phyloP scores from a whole-genome alignment of 1,140 invertebrate genomes.

The Pogonomyrmex barbatus region DNA sequence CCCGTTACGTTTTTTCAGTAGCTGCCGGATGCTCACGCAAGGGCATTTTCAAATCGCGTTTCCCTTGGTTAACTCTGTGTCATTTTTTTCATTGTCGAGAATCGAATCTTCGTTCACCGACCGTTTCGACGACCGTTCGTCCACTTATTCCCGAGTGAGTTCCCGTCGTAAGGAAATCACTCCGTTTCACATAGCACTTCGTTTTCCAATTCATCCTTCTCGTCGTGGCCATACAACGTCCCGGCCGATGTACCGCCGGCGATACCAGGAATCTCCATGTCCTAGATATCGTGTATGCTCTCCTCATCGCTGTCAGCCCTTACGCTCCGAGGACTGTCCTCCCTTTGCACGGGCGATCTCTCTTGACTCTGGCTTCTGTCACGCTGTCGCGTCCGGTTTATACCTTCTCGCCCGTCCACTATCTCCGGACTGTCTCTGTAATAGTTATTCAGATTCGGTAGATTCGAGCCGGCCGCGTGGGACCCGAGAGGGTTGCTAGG shows the following conservation, averaged over 20 bases:
- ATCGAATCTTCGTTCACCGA: not conserved
- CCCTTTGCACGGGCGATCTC: slow-evolving; percentile 63
- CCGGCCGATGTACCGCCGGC: not conserved
- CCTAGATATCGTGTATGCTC: slow-evolving; percentile 86
- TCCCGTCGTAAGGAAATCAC: not conserved
- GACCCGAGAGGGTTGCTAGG: slow-evolving; percentile 87
- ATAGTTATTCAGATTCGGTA: slow-evolving; percentile 66
- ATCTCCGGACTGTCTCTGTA: slow-evolving; percentile 84
- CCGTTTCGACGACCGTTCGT: not conserved
- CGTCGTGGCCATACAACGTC: not conserved
- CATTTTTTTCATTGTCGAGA: not conserved
- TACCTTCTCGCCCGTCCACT: slow-evolving; percentile 78
- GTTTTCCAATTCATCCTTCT: not conserved
- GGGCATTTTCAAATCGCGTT: not conserved
- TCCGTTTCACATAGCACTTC: not conserved
- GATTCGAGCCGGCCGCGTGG: slow-evolving; percentile 76
- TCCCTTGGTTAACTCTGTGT: not conserved
- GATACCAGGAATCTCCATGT: not conserved
- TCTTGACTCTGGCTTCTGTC: slow-evolving; percentile 82
- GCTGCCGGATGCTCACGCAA: not conserved
- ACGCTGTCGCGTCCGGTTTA: slow-evolving; percentile 75
- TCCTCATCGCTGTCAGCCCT: slow-evolving; percentile 87
- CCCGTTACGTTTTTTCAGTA: not conserved
- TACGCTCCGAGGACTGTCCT: slow-evolving; percentile 80
- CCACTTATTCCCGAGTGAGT: not conserved